A percentile compares a stretch with the other conserved stretches of the same genome.
Evolutionary conservation across 2,888 invertebrate genomes (phyloP).

Genomic region (Itoplectis maculator): DNA sequence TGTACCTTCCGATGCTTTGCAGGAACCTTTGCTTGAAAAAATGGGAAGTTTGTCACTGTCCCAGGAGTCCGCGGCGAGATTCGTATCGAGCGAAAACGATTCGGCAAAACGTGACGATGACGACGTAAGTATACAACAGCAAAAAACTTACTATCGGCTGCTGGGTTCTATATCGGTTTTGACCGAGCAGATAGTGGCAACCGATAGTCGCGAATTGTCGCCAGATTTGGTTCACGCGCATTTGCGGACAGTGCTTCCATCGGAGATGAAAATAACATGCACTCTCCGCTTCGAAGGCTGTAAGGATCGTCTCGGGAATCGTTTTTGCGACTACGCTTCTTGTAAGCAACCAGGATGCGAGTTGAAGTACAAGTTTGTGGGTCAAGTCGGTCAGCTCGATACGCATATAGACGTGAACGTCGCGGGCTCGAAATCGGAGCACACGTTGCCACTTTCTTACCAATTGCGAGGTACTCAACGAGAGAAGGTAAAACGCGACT

Average conservation of each 20-base stretch:
- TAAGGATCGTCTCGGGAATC: background rate
- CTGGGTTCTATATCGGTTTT: constrained; percentile 4
- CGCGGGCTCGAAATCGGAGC: constrained; percentile 33
- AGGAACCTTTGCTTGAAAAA: background rate
- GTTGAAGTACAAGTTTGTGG: constrained; percentile 31
- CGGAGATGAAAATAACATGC: constrained; percentile 11
- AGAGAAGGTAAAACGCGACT: constrained; percentile 5
- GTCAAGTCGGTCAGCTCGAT: background rate
- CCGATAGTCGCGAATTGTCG: constrained; percentile 16
- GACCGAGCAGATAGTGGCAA: background rate
- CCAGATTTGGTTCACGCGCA: constrained; percentile 4
- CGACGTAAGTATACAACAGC: background rate
- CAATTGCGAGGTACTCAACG: constrained; percentile 37
- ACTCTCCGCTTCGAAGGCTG: constrained; percentile 49
- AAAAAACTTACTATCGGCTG: background rate
- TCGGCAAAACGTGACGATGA: background rate
- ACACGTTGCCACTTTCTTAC: constrained; percentile 37
- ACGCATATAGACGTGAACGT: constrained; percentile 28
- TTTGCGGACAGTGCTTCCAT: constrained; percentile 27
- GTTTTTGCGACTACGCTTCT: constrained; percentile 33
- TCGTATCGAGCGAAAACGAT: background rate
- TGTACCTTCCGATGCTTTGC: too few species aligned
- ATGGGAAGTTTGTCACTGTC: background rate
- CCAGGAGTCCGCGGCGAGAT: background rate
- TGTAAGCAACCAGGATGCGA: constrained; percentile 50